phyloP scores from a whole-genome alignment of 2,888 invertebrate species.

The Drosophila tripunctata region DNA sequence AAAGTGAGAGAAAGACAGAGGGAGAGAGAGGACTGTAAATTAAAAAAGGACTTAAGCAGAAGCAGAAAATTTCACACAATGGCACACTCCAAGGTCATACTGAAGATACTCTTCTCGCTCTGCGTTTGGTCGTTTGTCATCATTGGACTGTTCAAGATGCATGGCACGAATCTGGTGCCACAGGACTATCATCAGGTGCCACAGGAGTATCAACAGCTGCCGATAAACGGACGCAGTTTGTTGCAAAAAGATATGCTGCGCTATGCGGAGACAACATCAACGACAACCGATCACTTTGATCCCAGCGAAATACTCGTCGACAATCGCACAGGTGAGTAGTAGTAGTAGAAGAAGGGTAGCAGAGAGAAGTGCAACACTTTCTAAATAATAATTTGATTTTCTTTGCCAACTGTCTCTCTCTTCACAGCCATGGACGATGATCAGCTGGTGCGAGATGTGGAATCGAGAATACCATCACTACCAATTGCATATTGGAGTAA shows the following conservation, averaged over 20 bases:
- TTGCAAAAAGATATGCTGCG: slow-evolving; percentile 83
- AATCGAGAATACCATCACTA: slow-evolving; percentile 91
- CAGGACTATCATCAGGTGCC: slow-evolving; percentile 82
- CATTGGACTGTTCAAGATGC: slow-evolving; percentile 84
- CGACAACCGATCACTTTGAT: slow-evolving; percentile 84
- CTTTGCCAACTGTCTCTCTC: not conserved
- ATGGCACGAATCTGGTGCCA: slow-evolving; percentile 82
- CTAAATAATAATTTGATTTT: not conserved
- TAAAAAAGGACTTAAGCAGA: not conserved
- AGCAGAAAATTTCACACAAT: slow-evolving; percentile 57
- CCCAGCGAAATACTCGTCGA: slow-evolving; percentile 84
- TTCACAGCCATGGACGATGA: slow-evolving; percentile 87
- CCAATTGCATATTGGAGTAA: slow-evolving; percentile 94
- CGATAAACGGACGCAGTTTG: slow-evolving; percentile 83
- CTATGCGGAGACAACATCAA: slow-evolving; percentile 83
- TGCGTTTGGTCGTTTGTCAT: slow-evolving; percentile 84
- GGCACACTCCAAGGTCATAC: slow-evolving; percentile 83
- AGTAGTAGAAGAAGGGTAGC: not conserved
- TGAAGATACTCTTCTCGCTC: slow-evolving; percentile 84
- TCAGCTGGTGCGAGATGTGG: slow-evolving; percentile 90
- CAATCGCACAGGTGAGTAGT: slow-evolving; percentile 83
- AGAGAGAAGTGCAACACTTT: not conserved
- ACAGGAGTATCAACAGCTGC: slow-evolving; percentile 82
- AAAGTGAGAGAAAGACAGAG: too few relatives aligned
- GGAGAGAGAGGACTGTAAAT: not conserved